Percentiles rank a stretch among this genome's conserved stretches.
Conservation (phyloP, 1,140 invertebrate genomes). For the Papilio polytes region DNA sequence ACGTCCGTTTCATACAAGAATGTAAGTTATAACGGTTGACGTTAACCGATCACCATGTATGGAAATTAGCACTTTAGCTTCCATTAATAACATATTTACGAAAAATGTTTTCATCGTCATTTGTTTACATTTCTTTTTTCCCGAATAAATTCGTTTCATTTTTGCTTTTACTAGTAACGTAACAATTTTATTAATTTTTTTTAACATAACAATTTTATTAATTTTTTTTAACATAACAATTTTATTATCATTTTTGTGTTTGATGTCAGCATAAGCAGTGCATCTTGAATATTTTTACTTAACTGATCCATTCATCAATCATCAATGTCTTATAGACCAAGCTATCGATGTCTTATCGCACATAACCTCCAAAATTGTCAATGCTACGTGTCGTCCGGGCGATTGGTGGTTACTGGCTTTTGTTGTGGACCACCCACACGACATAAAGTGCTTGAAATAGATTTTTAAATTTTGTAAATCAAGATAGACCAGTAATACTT, state of each 20-base stretch:
- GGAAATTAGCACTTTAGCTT: conserved; percentile 6
- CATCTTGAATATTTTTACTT: background rate
- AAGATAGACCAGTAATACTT: too few relatives aligned
- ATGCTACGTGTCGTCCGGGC: conserved; percentile 1
- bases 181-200: too few relatives aligned
- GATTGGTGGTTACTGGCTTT: background rate
- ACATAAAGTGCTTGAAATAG: background rate
- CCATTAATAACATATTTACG: conserved; percentile 32
- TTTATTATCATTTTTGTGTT: too few relatives aligned
- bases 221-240: too few relatives aligned
- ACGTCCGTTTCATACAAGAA: background rate
- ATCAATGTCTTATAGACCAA: background rate
- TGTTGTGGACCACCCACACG: background rate
- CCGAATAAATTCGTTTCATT: background rate
- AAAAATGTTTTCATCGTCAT: background rate
- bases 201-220: too few relatives aligned
- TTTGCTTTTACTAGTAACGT: too few relatives aligned
- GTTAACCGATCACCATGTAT: conserved; percentile 11
- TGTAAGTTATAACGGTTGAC: background rate
- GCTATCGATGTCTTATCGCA: background rate
- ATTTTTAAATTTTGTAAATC: background rate
- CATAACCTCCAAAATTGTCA: background rate
- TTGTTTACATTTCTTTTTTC: background rate
- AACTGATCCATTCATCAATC: background rate
- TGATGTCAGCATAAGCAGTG: too few relatives aligned